Conservation (phyloP, 2,113 vertebrate species). For the Aramus guarauna region DNA sequence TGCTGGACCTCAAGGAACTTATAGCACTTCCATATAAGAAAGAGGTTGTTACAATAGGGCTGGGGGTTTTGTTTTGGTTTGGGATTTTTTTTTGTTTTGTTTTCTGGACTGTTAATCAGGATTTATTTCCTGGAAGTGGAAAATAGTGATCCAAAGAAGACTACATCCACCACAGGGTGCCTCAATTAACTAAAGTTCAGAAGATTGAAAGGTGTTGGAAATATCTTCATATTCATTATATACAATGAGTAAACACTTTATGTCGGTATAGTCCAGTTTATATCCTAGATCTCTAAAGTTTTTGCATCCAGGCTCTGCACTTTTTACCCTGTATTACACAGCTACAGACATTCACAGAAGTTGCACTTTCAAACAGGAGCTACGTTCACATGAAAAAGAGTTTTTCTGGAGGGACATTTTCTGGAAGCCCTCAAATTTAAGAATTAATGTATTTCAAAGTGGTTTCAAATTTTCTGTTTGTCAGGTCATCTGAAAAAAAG, state of each 20-base stretch:
- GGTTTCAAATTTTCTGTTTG: background rate
- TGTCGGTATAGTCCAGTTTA: background rate
- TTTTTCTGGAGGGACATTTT: background rate
- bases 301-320: background rate
- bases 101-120: background rate
- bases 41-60: background rate
- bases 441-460: background rate
- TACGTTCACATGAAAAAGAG: background rate
- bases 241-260: background rate
- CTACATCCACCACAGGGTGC: background rate
- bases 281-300: background rate
- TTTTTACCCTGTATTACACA: background rate
- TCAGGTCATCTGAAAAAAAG: background rate
- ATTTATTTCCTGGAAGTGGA: background rate
- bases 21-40: background rate
- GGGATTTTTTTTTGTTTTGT: no score
- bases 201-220: background rate
- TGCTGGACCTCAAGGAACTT: background rate
- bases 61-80: background rate
- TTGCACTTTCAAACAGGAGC: background rate
- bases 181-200: background rate
- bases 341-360: background rate
- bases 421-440: background rate
- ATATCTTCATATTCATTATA: background rate
- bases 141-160: background rate